Evolutionary conservation across 2,888 invertebrate genomes (phyloP).

Genomic region (Eupelmus urozonus): DNA sequence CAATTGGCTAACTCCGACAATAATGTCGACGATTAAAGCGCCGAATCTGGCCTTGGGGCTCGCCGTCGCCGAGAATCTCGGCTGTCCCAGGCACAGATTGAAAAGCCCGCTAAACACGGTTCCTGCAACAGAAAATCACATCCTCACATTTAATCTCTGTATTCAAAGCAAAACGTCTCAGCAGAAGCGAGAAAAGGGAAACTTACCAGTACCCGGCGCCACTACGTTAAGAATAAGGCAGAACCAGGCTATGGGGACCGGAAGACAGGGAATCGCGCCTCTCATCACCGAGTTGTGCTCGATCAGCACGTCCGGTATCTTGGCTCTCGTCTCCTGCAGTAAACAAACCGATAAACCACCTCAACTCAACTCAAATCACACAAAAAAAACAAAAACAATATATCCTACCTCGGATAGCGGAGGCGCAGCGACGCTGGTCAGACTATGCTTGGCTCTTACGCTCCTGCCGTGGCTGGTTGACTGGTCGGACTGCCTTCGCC

Average conservation of each 20-base stretch:
- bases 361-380: too few species aligned
- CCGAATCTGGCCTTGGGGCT: constrained; percentile 87
- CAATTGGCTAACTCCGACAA: constrained; percentile 92
- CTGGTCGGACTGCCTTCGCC: constrained; percentile 61
- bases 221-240: constrained; percentile 90
- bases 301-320: constrained; percentile 87
- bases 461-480: constrained; percentile 68
- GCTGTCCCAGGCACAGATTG: constrained; percentile 92
- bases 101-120: constrained; percentile 93
- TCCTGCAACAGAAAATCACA: constrained; percentile 80
- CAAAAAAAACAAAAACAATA: neutral
- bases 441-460: constrained; percentile 75
- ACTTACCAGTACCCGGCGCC: constrained; percentile 86
- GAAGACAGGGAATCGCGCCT: constrained; percentile 94
- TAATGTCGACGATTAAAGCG: constrained; percentile 89
- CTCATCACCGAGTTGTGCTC: constrained; percentile 93
- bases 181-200: too few species aligned
- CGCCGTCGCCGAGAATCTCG: constrained; percentile 90
- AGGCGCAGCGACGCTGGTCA: constrained; percentile 75
- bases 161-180: neutral
- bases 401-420: constrained; percentile 73
- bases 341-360: neutral
- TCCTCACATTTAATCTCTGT: too few species aligned
- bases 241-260: constrained; percentile 90
- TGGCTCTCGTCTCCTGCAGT: constrained; percentile 84